A percentile compares a stretch with the other conserved stretches of the same genome.
These are phyloP conservation scores for Nemurella pictetii DNA, from an alignment of 2,888 invertebrate species.

Conservation along the genomic window DNA sequence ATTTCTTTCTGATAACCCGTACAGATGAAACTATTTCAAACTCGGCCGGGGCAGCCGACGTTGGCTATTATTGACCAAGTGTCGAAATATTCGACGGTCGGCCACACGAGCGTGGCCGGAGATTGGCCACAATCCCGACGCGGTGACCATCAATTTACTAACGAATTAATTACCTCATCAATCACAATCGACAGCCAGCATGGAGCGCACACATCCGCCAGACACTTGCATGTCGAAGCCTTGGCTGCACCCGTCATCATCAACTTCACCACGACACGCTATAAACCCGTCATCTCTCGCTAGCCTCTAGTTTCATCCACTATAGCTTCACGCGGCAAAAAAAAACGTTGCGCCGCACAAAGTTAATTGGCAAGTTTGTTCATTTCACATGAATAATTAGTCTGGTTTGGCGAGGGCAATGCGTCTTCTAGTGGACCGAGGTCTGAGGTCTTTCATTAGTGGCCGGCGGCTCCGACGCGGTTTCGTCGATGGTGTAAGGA, in stretches of 20 bases:
- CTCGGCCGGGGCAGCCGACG: not conserved
- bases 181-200: not conserved
- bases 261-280: not conserved
- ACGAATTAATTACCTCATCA: not conserved
- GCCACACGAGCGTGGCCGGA: not conserved
- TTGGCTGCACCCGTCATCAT: not conserved
- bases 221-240: not conserved
- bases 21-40: not conserved
- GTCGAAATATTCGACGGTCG: not conserved
- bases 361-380: not conserved
- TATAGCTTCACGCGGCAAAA: constrained; percentile 2
- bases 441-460: constrained; percentile 13
- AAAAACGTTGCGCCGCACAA: not conserved
- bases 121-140: not conserved
- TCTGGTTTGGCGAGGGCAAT: not conserved
- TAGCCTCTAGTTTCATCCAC: too few relatives aligned
- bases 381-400: not conserved
- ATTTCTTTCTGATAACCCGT: not conserved
- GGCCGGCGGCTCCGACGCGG: constrained; percentile 7
- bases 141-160: not conserved
- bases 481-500: constrained; percentile 7
- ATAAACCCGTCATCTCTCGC: not conserved
- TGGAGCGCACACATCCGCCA: not conserved
- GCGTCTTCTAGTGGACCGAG: not conserved
- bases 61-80: not conserved